phyloP scores from a whole-genome alignment of 2,113 vertebrate species.

The Nothoprocta perdicaria region DNA sequence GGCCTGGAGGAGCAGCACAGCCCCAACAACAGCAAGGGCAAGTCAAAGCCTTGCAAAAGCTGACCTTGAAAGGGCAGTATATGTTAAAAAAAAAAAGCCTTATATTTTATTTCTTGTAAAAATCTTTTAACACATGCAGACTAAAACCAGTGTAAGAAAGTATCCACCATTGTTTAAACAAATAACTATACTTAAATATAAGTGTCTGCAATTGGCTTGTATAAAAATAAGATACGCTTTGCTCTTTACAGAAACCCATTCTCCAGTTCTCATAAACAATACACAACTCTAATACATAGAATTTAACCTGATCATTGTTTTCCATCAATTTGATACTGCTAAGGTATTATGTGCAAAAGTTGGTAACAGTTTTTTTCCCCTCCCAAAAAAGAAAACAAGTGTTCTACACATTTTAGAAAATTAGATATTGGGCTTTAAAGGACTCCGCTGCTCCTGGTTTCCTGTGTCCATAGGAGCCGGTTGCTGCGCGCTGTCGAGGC shows the following conservation, averaged over 20 bases:
- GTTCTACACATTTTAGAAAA: constrained; percentile 67
- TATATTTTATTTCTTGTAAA: constrained; percentile 91
- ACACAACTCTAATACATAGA: constrained; percentile 82
- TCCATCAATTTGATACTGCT: constrained; percentile 75
- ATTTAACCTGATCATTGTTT: constrained; percentile 74
- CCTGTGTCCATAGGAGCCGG: constrained; percentile 70
- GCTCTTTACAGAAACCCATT: constrained; percentile 78
- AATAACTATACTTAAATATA: constrained; percentile 87
- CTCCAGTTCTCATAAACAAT: constrained; percentile 84
- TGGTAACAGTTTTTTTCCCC: constrained; percentile 7
- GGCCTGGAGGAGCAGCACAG: no score
- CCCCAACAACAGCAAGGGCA: no score
- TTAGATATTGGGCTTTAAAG: constrained; percentile 48
- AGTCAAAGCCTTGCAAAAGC: background rate
- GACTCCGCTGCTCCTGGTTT: constrained; percentile 74
- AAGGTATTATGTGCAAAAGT: constrained; percentile 89
- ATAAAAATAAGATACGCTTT: constrained; percentile 87
- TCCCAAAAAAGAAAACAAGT: background rate
- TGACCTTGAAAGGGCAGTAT: constrained; percentile 19
- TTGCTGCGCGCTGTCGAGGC: constrained; percentile 65
- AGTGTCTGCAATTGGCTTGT: constrained; percentile 88
- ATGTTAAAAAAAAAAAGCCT: constrained; percentile 55
- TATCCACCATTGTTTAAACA: constrained; percentile 87
- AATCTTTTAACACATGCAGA: constrained; percentile 96
- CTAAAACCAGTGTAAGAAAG: constrained; percentile 98